These are phyloP conservation scores for Trichopoda pennipes DNA, from an alignment of 2,888 invertebrate species.

Conservation along the genomic window DNA sequence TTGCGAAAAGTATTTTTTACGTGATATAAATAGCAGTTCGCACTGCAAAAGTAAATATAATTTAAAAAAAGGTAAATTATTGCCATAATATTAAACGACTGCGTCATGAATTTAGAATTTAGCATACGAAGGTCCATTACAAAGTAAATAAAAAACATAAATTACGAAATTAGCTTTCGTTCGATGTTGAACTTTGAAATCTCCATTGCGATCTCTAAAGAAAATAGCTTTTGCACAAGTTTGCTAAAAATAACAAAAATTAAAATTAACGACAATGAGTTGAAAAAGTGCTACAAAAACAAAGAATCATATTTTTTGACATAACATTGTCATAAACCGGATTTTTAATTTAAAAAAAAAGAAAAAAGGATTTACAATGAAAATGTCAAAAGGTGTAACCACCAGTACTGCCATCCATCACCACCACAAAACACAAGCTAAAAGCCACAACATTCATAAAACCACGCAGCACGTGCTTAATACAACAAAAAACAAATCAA, in stretches of 20 bases:
- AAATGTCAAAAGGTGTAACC: constrained; percentile 64
- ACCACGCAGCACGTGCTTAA: constrained; percentile 64
- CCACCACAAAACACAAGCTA: constrained; percentile 44
- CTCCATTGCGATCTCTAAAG: neutral
- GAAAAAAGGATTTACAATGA: constrained; percentile 39
- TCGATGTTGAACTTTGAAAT: no score
- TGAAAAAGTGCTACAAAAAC: neutral
- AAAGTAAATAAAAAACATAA: no score
- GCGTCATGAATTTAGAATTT: no score
- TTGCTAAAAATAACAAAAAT: neutral
- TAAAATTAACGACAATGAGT: neutral
- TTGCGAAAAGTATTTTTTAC: no score
- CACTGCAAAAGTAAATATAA: no score
- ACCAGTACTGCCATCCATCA: constrained; percentile 51
- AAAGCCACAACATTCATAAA: constrained; percentile 61
- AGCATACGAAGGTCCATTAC: no score
- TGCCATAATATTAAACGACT: no score
- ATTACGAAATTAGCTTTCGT: no score
- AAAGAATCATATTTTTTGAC: constrained; percentile 9
- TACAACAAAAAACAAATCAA: constrained; percentile 20
- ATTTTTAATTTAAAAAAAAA: constrained; percentile 35
- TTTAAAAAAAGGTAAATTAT: no score
- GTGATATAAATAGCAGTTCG: no score
- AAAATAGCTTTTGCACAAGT: neutral
- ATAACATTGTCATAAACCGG: constrained; percentile 46